Evolutionary conservation across 2,888 invertebrate species (phyloP), one percentile per base, ranked within the genome.

Genomic region (Ochropleura leucogaster): DNA sequence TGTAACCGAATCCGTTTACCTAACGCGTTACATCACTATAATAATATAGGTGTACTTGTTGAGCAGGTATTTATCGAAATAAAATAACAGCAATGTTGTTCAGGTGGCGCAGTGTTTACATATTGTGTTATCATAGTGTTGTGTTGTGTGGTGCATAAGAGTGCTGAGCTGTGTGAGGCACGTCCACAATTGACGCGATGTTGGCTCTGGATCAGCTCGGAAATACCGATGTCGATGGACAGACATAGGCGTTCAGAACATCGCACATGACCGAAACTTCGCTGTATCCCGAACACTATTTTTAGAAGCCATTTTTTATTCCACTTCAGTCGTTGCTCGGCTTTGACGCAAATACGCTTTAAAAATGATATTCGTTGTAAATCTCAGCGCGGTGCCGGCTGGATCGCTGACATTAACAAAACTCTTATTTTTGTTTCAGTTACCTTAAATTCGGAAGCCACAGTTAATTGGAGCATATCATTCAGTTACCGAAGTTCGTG

Each of bases 361-460:
- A 88, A 90, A 91, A 92, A 92, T 92, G 90, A 88, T 91, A 89
- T 89, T 85, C 75, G 75, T 83, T 87, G 86, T 89, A 85, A 90
- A 90, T 88, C 82, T 74, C 82, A 76, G 46, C 53, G 80, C 77
- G 73, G 78, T 80, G 73, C 74, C 65, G 76, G 79, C 77, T 80
- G 82, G 75, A 69, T 71, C 82, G 75, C 84, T 78, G 76, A 82
- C 77, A 80, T 87, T 92, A 90, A 93, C 84, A 84, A 79, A 67
- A 74, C 68, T 79, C 72, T 80, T 90, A 72, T 92, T 90, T 92
- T 94, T 95, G 95, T 96, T 96, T 92, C 96, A 96, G 96, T 92
- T 94, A 94, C 95, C 95, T 91, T 95, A 94, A 93, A 93, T 92
- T 92, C 88, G 92, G 92, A 93, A 89, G 90, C 92, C 90, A 88